Base-by-base conservation (phyloP, 1,140 invertebrate species). In the Eurosta solidaginis region DNA sequence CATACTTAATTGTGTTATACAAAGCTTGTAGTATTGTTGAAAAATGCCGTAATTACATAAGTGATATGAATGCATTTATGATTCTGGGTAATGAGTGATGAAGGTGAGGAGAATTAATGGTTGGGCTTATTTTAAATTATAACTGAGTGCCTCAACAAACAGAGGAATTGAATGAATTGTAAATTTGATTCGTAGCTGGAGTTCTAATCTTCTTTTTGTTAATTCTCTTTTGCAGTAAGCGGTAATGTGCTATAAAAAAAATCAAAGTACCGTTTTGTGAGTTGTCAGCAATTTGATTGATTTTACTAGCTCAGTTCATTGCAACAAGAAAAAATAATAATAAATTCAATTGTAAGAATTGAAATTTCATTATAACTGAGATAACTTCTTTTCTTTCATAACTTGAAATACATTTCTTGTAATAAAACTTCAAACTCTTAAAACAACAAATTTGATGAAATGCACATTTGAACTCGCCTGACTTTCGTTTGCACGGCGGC, bases 231-330 rank as follows among this genome's bases (percentile, higher is more conserved):
- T n/a, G n/a, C n/a, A n/a, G n/a, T n/a, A n/a, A n/a, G n/a, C 14
- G 6, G 1, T 40, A 20, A 20, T 63, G 33, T 63, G 33, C 25
- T 36, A 1, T 40, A 42, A 68, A 68, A 54, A 68, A 68, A 68
- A 68, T 68, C 40, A 68, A 68, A 68, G 59, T 68, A 68, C 59
- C 59, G 59, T 68, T 68, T 68, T 68, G 59, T 68, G 59, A 68
- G 33, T 68, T 68, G 59, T 68, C 59, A 68, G 59, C 33, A 27
- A n/a, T 36, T 68, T 68, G 59, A 68, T 68, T 68, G 59, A 68
- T 68, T n/a, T 68, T 68, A 68, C 59, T 36, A 17, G 33, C 59
- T 29, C 54, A 29, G 29, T 33, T 36, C n/a, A n/a, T n/a, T n/a
- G n/a, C n/a, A n/a, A n/a, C n/a, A n/a, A n/a, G n/a, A n/a, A n/a